A percentile compares a stretch with the other conserved stretches of the same genome.
phyloP scores from a whole-genome alignment of 2,113 vertebrate species.

The Ursus arctos region DNA sequence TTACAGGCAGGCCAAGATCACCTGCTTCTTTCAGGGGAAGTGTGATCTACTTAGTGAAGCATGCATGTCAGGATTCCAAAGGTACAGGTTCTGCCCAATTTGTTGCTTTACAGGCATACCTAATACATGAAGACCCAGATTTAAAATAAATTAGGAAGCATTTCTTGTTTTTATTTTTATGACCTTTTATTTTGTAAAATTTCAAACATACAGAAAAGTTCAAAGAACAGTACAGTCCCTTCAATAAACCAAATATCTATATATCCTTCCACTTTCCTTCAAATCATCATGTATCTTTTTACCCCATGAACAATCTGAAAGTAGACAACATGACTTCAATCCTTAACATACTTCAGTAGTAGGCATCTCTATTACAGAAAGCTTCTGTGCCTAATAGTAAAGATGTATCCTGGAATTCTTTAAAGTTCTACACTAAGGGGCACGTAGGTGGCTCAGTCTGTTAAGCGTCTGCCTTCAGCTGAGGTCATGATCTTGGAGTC shows the following conservation, averaged over 20 bases:
- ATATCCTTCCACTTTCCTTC: background rate
- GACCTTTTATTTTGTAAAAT: conserved; percentile 50
- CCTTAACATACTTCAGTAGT: background rate
- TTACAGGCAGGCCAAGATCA: background rate
- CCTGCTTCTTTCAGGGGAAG: background rate
- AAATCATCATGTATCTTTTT: background rate
- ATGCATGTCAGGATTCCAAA: background rate
- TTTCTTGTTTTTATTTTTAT: conserved; percentile 41
- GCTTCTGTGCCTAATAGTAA: conserved; percentile 9
- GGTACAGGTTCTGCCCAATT: background rate
- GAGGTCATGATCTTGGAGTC: no score
- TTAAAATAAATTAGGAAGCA: conserved; percentile 59
- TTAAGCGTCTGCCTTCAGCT: no score
- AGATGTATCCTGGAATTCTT: conserved; percentile 18
- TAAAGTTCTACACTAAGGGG: background rate
- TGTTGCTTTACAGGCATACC: conserved; percentile 14
- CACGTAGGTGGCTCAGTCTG: no score
- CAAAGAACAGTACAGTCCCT: background rate
- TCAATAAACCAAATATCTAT: background rate
- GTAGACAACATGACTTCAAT: background rate
- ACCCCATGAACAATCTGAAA: background rate
- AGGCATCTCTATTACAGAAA: conserved; percentile 13
- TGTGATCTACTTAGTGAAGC: background rate
- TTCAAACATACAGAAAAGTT: conserved; percentile 59
- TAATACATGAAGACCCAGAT: background rate